Evolutionary conservation across 2,888 invertebrate genomes (phyloP).

Genomic region (Polymixis lichenea): DNA sequence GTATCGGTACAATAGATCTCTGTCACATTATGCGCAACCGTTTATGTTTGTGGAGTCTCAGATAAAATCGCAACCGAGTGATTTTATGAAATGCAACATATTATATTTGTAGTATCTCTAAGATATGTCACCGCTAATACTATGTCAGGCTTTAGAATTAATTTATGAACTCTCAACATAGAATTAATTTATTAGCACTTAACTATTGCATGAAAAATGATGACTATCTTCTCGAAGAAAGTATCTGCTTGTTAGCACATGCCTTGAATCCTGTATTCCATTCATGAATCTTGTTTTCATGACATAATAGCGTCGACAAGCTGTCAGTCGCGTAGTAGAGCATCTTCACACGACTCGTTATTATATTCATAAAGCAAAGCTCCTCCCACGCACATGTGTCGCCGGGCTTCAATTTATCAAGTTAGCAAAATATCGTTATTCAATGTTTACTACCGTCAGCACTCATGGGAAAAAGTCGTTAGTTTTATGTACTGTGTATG

Average conservation of each 20-base stretch:
- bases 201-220: slow-evolving; percentile 20
- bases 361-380: slow-evolving; percentile 45
- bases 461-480: too few species aligned
- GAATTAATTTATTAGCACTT: slow-evolving; percentile 13
- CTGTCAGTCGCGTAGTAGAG: slow-evolving; percentile 18
- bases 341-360: slow-evolving; percentile 48
- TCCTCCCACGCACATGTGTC: slow-evolving; percentile 42
- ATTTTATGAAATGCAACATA: slow-evolving; percentile 33
- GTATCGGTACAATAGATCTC: slow-evolving; percentile 32
- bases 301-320: slow-evolving; percentile 41
- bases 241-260: slow-evolving; percentile 39
- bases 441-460: neutral
- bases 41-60: slow-evolving; percentile 14
- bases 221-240: slow-evolving; percentile 45
- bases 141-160: slow-evolving; percentile 22
- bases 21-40: slow-evolving; percentile 25
- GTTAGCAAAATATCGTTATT: neutral
- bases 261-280: slow-evolving; percentile 48
- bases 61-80: slow-evolving; percentile 29
- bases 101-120: slow-evolving; percentile 15
- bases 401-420: slow-evolving; percentile 1
- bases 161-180: slow-evolving; percentile 13
- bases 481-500: too few species aligned
- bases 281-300: slow-evolving; percentile 59
- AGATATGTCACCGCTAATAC: slow-evolving; percentile 20